These are phyloP conservation scores for Lomographa bimaculata DNA, from an alignment of 2,888 invertebrate species.

Conservation along the genomic window DNA sequence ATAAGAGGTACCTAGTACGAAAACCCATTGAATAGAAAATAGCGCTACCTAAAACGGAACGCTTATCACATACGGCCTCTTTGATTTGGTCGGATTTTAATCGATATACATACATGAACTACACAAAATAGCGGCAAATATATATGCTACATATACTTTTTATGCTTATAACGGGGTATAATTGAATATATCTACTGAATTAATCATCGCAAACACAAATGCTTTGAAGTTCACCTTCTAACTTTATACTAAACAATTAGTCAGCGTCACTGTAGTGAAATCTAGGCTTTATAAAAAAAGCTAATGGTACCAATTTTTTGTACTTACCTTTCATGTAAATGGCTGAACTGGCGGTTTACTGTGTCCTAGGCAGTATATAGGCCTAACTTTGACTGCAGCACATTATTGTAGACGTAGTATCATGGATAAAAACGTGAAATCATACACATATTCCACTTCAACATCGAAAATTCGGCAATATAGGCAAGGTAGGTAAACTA, in stretches of 20 bases:
- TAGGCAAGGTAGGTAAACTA: slow-evolving; percentile 78
- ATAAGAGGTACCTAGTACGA: slow-evolving; percentile 4
- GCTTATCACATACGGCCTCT: slow-evolving; percentile 43
- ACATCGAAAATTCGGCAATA: slow-evolving; percentile 78
- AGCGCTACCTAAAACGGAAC: slow-evolving; percentile 56
- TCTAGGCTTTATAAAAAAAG: slow-evolving; percentile 59
- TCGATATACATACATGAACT: slow-evolving; percentile 54
- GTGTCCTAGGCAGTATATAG: slow-evolving; percentile 44
- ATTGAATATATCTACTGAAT: slow-evolving; percentile 40
- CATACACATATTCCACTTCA: slow-evolving; percentile 64
- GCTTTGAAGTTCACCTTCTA: slow-evolving; percentile 1
- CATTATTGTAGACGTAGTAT: slow-evolving; percentile 61
- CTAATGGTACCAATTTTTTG: slow-evolving; percentile 76
- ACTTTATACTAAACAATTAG: slow-evolving; percentile 22
- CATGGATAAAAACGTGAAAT: slow-evolving; percentile 53
- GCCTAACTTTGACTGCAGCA: slow-evolving; percentile 58
- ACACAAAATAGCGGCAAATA: slow-evolving; percentile 78
- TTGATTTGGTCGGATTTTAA: slow-evolving; percentile 63
- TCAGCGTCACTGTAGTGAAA: slow-evolving; percentile 44
- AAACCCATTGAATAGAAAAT: slow-evolving; percentile 26
- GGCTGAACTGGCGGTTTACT: slow-evolving; percentile 70
- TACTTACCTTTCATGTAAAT: slow-evolving; percentile 83
- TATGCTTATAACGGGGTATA: slow-evolving; percentile 54
- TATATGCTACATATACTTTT: slow-evolving; percentile 59
- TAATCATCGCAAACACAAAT: slow-evolving; percentile 15